Evolutionary conservation across 2,888 invertebrate genomes (phyloP).

Genomic region (Lepidocyrtinus sp.): DNA sequence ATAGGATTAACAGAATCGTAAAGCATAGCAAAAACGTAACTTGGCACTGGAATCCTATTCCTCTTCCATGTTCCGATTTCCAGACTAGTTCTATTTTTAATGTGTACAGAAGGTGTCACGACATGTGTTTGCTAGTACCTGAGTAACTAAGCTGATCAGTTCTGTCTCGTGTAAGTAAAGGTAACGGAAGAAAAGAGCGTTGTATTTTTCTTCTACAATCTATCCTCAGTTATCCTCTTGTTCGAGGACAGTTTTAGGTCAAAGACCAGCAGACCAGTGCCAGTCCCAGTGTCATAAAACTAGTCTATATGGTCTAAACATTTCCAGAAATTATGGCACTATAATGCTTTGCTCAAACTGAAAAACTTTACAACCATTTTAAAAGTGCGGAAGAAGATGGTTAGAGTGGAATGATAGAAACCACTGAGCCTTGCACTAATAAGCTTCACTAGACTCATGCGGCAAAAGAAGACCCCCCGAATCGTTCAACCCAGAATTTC

Average conservation of each 20-base stretch:
- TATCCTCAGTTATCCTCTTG: no score
- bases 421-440: conserved; percentile 21
- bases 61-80: not conserved
- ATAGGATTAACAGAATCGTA: not conserved
- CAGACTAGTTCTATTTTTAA: not conserved
- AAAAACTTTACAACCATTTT: not conserved
- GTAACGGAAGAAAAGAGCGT: not conserved
- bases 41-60: not conserved
- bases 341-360: no score
- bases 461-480: not conserved
- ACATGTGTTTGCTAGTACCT: not conserved
- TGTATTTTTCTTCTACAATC: not conserved
- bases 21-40: not conserved
- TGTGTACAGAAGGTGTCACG: not conserved
- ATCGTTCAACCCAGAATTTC: conserved; percentile 16
- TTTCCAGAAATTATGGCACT: no score
- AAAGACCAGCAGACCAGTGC: not conserved
- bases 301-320: no score
- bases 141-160: not conserved
- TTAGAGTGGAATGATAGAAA: conserved; percentile 7
- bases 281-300: not conserved
- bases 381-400: conserved; percentile 17
- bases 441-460: not conserved
- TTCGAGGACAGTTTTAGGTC: not conserved
- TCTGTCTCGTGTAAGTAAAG: not conserved